Evolutionary conservation across 2,113 vertebrate genomes (phyloP).

Genomic region (Microcebus jonahi): DNA sequence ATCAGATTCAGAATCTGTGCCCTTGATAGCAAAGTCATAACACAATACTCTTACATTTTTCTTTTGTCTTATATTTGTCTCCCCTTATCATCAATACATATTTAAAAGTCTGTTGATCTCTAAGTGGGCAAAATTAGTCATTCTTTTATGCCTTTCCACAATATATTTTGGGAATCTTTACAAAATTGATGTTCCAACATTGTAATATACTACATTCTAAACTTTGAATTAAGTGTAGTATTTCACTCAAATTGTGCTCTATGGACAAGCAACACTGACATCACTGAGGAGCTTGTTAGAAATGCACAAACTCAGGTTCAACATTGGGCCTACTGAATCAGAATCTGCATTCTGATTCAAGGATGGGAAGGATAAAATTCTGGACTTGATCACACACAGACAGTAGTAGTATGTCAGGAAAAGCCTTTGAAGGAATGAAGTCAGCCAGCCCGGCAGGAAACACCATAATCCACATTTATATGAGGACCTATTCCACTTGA

Average conservation of each 20-base stretch:
- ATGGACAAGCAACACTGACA: not conserved
- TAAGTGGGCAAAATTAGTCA: not conserved
- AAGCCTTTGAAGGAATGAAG: not conserved
- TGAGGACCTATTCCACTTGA: not conserved
- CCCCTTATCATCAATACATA: not conserved
- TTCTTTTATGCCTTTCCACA: not conserved
- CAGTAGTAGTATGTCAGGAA: not conserved
- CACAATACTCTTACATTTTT: not conserved
- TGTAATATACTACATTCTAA: not conserved
- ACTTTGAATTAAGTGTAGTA: not conserved
- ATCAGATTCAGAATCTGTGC: conserved; percentile 13
- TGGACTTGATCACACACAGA: not conserved
- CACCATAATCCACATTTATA: too few relatives aligned
- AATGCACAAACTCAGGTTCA: not conserved
- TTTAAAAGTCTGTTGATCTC: not conserved
- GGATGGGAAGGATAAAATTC: not conserved
- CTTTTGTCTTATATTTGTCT: not conserved
- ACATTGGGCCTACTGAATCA: not conserved
- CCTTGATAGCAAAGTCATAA: conserved; percentile 57
- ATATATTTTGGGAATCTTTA: not conserved
- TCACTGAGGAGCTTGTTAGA: not conserved
- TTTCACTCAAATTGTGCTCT: not conserved
- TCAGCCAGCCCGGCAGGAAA: not conserved
- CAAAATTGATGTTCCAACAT: not conserved
- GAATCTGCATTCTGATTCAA: not conserved